Evolutionary conservation across 1,140 invertebrate species (phyloP).

Genomic region (Solen grandis): DNA sequence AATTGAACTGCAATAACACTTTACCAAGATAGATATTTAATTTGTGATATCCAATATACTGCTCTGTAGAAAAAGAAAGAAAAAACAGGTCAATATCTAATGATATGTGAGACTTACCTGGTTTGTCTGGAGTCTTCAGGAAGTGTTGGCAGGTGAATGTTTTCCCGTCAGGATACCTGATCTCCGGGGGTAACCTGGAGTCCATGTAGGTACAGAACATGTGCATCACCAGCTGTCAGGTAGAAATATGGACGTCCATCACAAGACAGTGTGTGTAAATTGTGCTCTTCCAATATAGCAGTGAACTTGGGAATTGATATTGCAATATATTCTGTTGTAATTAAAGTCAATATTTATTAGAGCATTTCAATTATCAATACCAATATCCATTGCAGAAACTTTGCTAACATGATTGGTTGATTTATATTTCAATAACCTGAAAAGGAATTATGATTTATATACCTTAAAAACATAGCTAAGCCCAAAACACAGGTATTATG

Average conservation of each 20-base stretch:
- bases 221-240: slow-evolving; percentile 89
- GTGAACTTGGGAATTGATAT: too few relatives aligned
- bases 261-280: too few relatives aligned
- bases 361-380: background rate
- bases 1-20: background rate
- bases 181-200: slow-evolving; percentile 88
- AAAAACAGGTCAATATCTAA: too few relatives aligned
- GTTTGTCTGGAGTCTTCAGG: slow-evolving; percentile 84
- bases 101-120: slow-evolving; percentile 79
- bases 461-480: too few relatives aligned
- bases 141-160: slow-evolving; percentile 88
- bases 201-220: slow-evolving; percentile 91
- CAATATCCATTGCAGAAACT: background rate
- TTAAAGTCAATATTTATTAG: background rate
- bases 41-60: too few relatives aligned
- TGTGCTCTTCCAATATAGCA: too few relatives aligned
- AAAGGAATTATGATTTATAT: background rate
- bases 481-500: too few relatives aligned
- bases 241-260: background rate
- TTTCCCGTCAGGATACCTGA: slow-evolving; percentile 88
- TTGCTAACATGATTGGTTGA: background rate
- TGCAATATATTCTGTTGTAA: background rate
- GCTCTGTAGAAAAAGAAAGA: too few relatives aligned
- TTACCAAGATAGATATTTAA: background rate
- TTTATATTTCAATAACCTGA: background rate